Evolutionary conservation across 2,113 vertebrate species (phyloP), one percentile per base, ranked within the genome.

Genomic region (Eleginops maclovinus): DNA sequence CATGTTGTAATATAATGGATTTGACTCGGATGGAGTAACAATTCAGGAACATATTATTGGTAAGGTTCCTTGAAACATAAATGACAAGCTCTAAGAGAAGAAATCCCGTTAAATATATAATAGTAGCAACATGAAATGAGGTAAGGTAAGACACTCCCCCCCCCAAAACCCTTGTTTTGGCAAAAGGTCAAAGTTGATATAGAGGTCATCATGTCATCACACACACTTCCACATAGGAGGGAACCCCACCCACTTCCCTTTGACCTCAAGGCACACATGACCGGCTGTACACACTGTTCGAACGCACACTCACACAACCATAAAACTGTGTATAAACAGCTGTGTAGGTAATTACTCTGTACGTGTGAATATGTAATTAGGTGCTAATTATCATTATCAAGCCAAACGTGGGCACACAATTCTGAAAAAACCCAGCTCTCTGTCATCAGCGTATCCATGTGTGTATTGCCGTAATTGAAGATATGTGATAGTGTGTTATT

Each of bases 121-220:
- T 14, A 54, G 59, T 71, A 58, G n/a, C 50, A 36, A 66, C 47
- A 22, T 40, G 9, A 65, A 4, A 58, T 69, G n/a, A n/a, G n/a
- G 53, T 53, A 68, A 61, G 73, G 64, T 1, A 55, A 19, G 19
- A 50, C 28, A 12, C 40, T 14, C 21, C 59, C 44, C 54, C 26
- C 36, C 12, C 12, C 2, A 21, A 62, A 67, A 17, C 19, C 12
- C 51, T 26, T 15, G n/a, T 47, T 59, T 55, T 41, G 58, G n/a
- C 19, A 44, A 63, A 62, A 84, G 79, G 77, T 88, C 77, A 90
- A 78, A 87, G 70, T 72, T 85, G 14, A 70, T 76, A 62, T 31
- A 31, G 31, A 72, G 90, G 84, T 91, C 82, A 89, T 69, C 46
- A 22, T 75, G 90, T 83, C 90, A 87, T 88, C 86, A 82, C 77